Conservation (phyloP, 2,797 vertebrate species). For the Oceanodroma leucorhoa region DNA sequence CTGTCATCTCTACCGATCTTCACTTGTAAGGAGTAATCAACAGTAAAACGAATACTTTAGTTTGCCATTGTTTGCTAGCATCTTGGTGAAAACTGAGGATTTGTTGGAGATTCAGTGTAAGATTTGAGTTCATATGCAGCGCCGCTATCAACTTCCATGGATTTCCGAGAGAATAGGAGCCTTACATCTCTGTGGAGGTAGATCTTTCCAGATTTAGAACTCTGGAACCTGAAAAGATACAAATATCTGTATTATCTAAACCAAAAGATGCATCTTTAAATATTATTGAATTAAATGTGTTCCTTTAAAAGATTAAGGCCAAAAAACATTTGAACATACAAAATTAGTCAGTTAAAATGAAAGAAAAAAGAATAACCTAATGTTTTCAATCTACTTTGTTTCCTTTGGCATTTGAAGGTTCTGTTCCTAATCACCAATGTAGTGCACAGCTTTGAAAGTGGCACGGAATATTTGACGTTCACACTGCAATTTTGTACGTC, state of each 20-base stretch:
- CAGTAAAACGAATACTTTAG: slow-evolving; percentile 35
- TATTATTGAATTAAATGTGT: not conserved
- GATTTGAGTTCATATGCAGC: slow-evolving; percentile 99
- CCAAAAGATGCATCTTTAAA: not conserved
- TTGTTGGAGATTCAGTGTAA: slow-evolving; percentile 93
- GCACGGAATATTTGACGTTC: not conserved
- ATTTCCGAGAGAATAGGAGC: slow-evolving; percentile 98
- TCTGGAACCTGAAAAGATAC: slow-evolving; percentile 91
- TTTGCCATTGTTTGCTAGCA: slow-evolving; percentile 79
- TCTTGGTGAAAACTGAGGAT: slow-evolving; percentile 93
- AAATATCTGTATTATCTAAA: not conserved
- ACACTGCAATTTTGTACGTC: not conserved
- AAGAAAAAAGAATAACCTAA: not conserved
- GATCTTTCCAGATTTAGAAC: slow-evolving; percentile 99
- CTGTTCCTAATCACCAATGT: not conserved
- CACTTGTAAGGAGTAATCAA: slow-evolving; percentile 35
- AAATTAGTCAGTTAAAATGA: not conserved
- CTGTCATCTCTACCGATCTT: slow-evolving; percentile 34
- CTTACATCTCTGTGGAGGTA: slow-evolving; percentile 99
- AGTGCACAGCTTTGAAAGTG: not conserved
- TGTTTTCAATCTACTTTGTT: not conserved
- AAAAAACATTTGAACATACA: not conserved
- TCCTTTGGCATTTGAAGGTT: not conserved
- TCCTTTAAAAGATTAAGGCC: not conserved
- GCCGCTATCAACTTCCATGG: slow-evolving; percentile 99